Base-by-base conservation (phyloP, 92 coral and sea anemone species). In the Hydrozoanthus gracilis region DNA sequence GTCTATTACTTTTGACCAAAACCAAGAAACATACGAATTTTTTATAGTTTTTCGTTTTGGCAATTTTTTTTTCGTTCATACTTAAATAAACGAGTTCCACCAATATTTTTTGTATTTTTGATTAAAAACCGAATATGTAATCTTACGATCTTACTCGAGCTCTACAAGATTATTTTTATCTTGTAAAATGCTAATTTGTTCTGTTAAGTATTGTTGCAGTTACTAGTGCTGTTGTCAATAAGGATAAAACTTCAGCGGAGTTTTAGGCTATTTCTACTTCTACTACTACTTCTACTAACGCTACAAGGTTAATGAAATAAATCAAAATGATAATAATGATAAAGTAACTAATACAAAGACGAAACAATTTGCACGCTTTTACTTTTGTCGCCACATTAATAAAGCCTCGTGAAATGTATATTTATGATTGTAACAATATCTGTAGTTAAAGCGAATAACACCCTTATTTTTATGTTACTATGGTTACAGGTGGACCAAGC, bases 401-500 rank as follows among this genome's bases (percentile, higher is more conserved):
- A 3, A 56, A 8, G 4, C 4, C 12, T 58, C 15, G 15, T 8
- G 62, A 56, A 10, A 7, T 10, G 1, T 7, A 71, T 1, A 9
- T 12, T 20, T 5, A 10, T 3, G 10, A 11, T 9, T 10, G 1
- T 71, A 11, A 3, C 8, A 13, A 8, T 44, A n/a, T 71, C 47
- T 44, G 14, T 15, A 44, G n/a, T 10, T 8, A 45, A 35, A 1
- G 35, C 13, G 72, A 67, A 67, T 67, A 4, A 14, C 6, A 0
- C 14, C 7, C 4, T 9, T 5, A 9, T 45, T 72, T 44, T 3
- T 17, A 16, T 12, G 39, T 52, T n/a, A 11, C 3, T 52, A 12
- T 55, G 0, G 56, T 45, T 44, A 14, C 82, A 77, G 82, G 66
- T 3, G 82, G 82, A 15, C 82, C 82, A 9, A 68, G 56, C 69